Conservation (phyloP, 23 tunicate genomes). For the Clavelina lepadiformis region DNA sequence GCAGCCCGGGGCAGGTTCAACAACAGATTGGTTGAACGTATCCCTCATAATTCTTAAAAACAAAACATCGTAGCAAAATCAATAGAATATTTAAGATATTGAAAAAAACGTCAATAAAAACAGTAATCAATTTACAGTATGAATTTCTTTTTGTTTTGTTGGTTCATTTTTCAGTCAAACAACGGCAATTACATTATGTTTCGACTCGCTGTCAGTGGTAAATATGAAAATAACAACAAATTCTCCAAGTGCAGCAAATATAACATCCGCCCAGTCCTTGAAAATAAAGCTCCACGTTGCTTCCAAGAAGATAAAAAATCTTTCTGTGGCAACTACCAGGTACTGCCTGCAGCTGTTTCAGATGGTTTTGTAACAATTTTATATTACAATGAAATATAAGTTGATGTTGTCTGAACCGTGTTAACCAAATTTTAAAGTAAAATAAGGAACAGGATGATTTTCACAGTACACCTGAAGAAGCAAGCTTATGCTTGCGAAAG, state of each 20-base stretch:
- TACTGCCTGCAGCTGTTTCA: background rate
- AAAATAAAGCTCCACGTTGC: constrained; percentile 39
- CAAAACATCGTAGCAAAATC: background rate
- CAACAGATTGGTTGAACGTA: background rate
- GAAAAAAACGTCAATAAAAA: too few relatives aligned
- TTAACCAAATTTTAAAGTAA: too few relatives aligned
- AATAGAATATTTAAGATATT: too few relatives aligned
- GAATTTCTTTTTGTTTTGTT: too few relatives aligned
- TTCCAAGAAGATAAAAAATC: constrained; percentile 55
- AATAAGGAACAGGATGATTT: too few relatives aligned
- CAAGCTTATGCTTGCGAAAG: too few relatives aligned
- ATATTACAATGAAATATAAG: background rate
- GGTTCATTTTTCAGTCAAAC: constrained; percentile 38
- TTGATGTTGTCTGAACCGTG: too few relatives aligned
- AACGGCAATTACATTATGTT: constrained; percentile 91
- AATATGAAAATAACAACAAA: constrained; percentile 60
- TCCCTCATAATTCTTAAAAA: background rate
- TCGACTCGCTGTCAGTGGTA: constrained; percentile 87
- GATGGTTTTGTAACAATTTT: background rate
- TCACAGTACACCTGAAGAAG: too few relatives aligned
- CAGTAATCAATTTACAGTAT: too few relatives aligned
- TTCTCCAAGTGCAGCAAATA: constrained; percentile 86
- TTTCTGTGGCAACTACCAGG: constrained; percentile 87
- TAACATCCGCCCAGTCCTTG: constrained; percentile 42
- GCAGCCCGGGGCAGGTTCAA: constrained; percentile 87